Base-by-base conservation (phyloP, 2,888 invertebrate species). In the Megaustenia siamemsis region DNA sequence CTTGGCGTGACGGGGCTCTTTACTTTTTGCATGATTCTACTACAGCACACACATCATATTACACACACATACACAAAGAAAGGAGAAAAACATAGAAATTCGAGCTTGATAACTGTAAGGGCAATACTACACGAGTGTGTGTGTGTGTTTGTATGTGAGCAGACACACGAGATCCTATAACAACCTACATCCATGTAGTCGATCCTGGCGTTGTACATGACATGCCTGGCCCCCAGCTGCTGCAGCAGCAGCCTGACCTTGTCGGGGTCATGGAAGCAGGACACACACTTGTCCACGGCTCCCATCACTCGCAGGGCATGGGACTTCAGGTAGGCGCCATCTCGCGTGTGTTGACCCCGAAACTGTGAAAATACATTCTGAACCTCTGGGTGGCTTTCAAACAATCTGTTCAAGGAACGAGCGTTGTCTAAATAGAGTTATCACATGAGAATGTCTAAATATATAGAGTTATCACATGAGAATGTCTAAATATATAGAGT, bases 291-390 rank as follows among this genome's bases (percentile, higher is more conserved):
- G 90, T 95, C 95, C n/a, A 95, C 95, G 86, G 95, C 95, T 5
- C 94, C 94, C 95, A 95, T 95, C 60, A 95, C 95, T 84, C 95
- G 93, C 43, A 95, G 92, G 1, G 95, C 95, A 89, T 95, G 95
- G 3, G 94, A 94, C 82, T 94, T 90, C 6, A 95, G 92, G 88
- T 95, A 94, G 86, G 94, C 94, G 89, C 94, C 95, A 88, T 95
- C 94, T 82, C 93, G 93, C 38, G 93, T 89, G 40, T 93, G 92
- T 86, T 95, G 93, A 1, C 94, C 95, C 84, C 93, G 94, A 91
- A 95, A 95, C 2, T 95, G 94, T 93, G 94, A 93, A 89, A 95
- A 95, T 3, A 94, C 94, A 86, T 95, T 94, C 88, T 95, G 95
- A 12, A 95, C 95, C 86, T 95, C 95, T 0, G 95, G 95, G 88